Percentiles rank a stretch among this genome's conserved stretches.
Conservation (phyloP, 2,797 vertebrate genomes). For the Muscicapa striata region DNA sequence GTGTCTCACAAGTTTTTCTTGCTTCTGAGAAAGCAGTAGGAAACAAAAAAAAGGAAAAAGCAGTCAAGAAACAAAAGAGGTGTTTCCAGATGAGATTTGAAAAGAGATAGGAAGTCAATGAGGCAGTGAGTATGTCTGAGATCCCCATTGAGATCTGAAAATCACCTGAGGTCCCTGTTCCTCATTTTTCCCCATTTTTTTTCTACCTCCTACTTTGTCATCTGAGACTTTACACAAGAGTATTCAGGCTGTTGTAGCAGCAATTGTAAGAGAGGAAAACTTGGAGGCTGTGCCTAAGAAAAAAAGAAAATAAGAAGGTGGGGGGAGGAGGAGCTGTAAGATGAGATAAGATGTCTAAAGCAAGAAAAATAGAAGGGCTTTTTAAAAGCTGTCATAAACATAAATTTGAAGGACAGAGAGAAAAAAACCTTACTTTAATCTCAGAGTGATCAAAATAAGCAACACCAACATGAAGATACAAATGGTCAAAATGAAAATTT, state of each 20-base stretch:
- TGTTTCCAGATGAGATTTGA: conserved; percentile 3
- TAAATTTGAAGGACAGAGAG: conserved; percentile 6
- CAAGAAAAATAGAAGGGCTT: conserved; percentile 11
- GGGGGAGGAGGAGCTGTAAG: background rate
- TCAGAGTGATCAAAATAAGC: conserved; percentile 7
- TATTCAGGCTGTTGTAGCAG: background rate
- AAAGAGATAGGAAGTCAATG: background rate
- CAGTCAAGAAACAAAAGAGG: background rate
- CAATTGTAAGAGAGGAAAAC: background rate
- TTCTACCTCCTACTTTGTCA: background rate
- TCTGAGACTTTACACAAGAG: background rate
- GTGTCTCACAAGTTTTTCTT: background rate
- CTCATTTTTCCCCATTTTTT: accelerated
- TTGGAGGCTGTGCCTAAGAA: background rate
- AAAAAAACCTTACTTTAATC: background rate
- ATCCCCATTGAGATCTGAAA: background rate
- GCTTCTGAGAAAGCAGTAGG: background rate
- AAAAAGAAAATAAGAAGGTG: background rate
- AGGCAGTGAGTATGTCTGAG: background rate
- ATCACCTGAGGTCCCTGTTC: background rate
- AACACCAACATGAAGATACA: background rate
- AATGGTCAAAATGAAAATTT: background rate
- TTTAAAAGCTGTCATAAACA: background rate
- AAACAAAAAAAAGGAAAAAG: background rate
- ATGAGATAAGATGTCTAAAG: background rate